phyloP scores from a whole-genome alignment of 2,797 vertebrate genomes.

The Limnodromus scolopaceus region DNA sequence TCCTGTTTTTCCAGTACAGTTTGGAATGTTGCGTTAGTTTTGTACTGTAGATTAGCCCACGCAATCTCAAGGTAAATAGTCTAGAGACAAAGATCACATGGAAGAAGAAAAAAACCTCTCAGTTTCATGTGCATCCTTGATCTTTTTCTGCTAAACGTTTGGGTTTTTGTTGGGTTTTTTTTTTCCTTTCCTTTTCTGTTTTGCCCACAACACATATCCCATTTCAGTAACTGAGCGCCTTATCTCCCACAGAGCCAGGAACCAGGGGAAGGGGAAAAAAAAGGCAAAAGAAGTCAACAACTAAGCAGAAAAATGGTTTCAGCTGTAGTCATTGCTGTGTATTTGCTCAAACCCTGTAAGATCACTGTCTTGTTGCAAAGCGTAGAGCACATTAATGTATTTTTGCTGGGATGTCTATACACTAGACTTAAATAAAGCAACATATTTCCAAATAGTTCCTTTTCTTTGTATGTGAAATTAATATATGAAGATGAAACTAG shows the following conservation, averaged over 20 bases:
- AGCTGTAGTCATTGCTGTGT: neutral
- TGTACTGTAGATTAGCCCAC: neutral
- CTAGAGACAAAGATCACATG: neutral
- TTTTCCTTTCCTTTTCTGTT: neutral
- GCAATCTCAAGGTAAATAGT: conserved; percentile 30
- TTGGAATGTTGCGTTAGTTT: conserved; percentile 40
- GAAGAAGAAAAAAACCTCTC: neutral
- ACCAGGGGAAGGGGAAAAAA: accelerated
- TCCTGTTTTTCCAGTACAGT: conserved; percentile 33
- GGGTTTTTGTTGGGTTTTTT: no score
- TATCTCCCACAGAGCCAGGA: neutral
- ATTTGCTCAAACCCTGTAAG: neutral
- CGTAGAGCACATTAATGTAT: neutral
- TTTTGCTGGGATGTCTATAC: conserved; percentile 17
- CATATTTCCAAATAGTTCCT: conserved; percentile 24
- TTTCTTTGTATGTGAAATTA: conserved; percentile 35
- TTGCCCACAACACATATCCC: neutral
- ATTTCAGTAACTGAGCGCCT: neutral
- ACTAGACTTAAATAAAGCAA: neutral
- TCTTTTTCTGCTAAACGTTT: neutral
- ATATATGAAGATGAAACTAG: conserved; percentile 46
- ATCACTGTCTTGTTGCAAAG: neutral
- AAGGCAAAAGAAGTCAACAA: neutral
- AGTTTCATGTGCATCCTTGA: neutral
- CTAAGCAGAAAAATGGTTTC: conserved; percentile 2